Evolutionary conservation across 2,797 vertebrate species (phyloP), one percentile per base, ranked within the genome.

Genomic region (Propithecus deckenii): DNA sequence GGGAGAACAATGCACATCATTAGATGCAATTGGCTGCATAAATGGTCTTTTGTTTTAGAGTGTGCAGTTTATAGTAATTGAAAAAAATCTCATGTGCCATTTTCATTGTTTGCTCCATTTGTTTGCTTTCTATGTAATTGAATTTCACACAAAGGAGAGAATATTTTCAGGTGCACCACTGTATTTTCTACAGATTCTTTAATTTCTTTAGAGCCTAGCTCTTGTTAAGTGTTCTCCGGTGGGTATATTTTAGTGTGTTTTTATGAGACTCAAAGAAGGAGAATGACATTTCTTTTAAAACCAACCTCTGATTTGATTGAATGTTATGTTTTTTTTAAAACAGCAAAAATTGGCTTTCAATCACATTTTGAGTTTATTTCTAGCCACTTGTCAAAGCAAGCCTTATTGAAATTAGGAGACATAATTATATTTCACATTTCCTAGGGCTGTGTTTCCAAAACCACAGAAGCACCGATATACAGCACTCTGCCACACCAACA

Each of bases 91-190:
- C 55, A 9, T 22, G 95, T 91, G 18, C 67, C 50, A 71, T 71
- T 87, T 96, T 95, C 46, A 41, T 52, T 97, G 74, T 97, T 97
- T 96, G 59, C 89, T 90, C 89, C 4, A 50, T 69, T 95, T 97
- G 55, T 71, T 91, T 97, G 92, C 81, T 98, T 52, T 84, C 91
- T 95, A 1, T 84, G 17, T 87, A 74, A 96, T 46, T 89, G 75
- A 91, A 86, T 88, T 78, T 94, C 67, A 69, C 75, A 92, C 48
- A 81, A 79, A 95, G 43, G 80, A 74, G 72, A 91, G 11, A 63
- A 57, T 76, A 67, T 43, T 48, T 96, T 80, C 86, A 96, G 94
- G 91, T 94, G 46, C 46, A 75, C 35, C 25, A 20, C 46, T 87
- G 55, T 69, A 23, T 91, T 95, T 97, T 96, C 94, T 69, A 38